These are phyloP conservation scores for Coracopsis vasa DNA, from an alignment of 2,113 vertebrate genomes.

Conservation along the genomic window DNA sequence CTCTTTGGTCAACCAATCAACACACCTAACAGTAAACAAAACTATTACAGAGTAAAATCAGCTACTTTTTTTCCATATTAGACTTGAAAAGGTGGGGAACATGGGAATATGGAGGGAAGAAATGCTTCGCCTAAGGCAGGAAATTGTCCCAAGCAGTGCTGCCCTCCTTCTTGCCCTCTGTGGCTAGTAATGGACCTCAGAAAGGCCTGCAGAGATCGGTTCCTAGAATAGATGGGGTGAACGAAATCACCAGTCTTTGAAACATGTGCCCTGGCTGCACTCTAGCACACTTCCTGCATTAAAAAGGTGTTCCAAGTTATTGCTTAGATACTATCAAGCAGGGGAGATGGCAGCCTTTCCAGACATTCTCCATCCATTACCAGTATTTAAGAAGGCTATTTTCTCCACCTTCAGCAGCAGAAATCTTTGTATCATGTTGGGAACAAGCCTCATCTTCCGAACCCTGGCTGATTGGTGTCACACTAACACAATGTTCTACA, in stretches of 20 bases:
- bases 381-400: not conserved
- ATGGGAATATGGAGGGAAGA: not conserved
- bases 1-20: not conserved
- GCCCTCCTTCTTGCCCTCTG: not conserved
- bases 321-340: not conserved
- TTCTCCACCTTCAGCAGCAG: not conserved
- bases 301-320: not conserved
- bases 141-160: not conserved
- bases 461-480: not conserved
- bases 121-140: not conserved
- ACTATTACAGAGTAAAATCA: not conserved
- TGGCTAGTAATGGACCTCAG: not conserved
- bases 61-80: not conserved
- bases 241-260: not conserved
- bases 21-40: constrained; percentile 2
- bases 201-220: not conserved
- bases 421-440: not conserved
- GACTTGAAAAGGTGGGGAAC: not conserved
- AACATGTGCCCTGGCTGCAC: accelerated
- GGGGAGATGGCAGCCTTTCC: not conserved
- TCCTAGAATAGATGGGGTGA: not conserved
- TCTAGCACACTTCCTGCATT: not conserved
- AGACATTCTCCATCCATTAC: not conserved
- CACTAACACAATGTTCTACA: not conserved
- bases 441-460: not conserved